A percentile compares a stretch with the other conserved stretches of the same genome.
phyloP scores from a whole-genome alignment of 2,797 vertebrate species.

The Rallus crepitans region DNA sequence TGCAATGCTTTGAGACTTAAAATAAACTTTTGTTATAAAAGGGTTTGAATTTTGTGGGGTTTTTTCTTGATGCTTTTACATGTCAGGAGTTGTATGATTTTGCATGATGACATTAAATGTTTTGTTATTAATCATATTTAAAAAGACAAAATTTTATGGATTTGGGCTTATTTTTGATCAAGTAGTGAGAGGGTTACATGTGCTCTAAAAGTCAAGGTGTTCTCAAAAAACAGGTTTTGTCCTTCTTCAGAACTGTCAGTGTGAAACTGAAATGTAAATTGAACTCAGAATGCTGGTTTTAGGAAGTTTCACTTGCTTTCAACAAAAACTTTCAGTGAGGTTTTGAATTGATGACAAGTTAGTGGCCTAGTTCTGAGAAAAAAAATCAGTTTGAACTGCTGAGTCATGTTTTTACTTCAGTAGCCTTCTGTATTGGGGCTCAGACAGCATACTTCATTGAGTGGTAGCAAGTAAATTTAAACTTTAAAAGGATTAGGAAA shows the following conservation, averaged over 20 bases:
- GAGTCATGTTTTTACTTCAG: not conserved
- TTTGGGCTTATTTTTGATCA: not conserved
- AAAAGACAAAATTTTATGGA: not conserved
- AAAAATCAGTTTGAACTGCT: not conserved
- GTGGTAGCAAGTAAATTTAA: not conserved
- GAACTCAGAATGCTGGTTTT: not conserved
- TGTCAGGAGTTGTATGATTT: not conserved
- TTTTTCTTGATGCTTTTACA: not conserved
- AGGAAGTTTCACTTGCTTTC: not conserved
- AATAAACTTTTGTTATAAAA: not conserved
- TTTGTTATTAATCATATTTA: not conserved
- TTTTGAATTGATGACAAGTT: not conserved
- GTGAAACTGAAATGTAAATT: not conserved
- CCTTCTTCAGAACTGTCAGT: not conserved
- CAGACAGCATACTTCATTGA: not conserved
- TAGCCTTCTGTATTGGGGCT: not conserved
- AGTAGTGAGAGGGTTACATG: not conserved
- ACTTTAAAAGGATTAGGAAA: not conserved
- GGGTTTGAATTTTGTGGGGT: not conserved
- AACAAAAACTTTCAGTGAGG: not conserved
- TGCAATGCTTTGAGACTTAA: not conserved
- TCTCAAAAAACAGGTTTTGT: not conserved
- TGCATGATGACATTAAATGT: not conserved
- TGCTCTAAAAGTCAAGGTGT: not conserved
- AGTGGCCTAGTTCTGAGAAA: not conserved